Conservation (phyloP, 1,140 invertebrate genomes). For the Thaumatotibia leucotreta region DNA sequence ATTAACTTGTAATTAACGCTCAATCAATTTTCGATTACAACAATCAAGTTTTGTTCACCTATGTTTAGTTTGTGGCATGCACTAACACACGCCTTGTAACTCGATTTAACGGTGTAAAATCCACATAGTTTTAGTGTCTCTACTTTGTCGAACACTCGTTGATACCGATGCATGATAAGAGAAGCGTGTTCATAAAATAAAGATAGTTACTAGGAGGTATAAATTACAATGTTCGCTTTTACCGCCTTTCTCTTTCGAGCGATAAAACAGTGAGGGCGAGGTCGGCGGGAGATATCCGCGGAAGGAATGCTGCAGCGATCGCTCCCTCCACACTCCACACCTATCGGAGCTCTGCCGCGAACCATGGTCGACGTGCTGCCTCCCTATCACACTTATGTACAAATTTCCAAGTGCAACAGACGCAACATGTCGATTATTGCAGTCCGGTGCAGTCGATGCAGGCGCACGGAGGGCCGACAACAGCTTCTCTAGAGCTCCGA, state of each 20-base stretch:
- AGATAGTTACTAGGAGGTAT: neutral
- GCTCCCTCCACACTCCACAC: neutral
- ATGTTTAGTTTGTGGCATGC: neutral
- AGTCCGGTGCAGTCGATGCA: no score
- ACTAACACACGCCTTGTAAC: neutral
- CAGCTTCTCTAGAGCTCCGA: no score
- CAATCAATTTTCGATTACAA: neutral
- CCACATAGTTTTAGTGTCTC: neutral
- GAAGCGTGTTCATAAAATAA: neutral
- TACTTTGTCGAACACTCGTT: neutral
- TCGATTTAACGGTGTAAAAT: no score
- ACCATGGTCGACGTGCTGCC: no score
- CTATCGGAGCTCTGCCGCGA: no score
- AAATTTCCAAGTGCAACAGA: no score
- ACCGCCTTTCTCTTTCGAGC: neutral
- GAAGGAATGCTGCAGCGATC: neutral
- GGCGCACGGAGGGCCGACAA: no score
- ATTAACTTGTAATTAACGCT: neutral
- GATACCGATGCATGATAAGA: neutral
- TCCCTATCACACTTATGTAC: no score
- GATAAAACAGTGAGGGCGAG: neutral
- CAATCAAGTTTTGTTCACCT: neutral
- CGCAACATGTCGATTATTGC: no score
- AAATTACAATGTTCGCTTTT: neutral
- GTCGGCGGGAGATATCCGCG: neutral